phyloP scores from a whole-genome alignment of 1,140 invertebrate species.

The Saccostrea glomerata region DNA sequence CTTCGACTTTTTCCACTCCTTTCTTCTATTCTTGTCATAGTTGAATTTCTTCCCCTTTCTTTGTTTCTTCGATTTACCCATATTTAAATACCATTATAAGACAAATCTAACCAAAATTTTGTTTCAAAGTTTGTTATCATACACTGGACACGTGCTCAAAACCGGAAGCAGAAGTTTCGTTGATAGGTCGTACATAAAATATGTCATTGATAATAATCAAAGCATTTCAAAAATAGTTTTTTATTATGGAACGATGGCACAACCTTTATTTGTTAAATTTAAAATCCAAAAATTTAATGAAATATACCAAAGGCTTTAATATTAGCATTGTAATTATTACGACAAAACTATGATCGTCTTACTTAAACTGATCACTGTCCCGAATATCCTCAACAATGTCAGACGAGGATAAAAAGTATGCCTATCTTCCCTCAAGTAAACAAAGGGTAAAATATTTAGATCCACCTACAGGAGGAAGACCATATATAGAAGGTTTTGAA shows the following conservation, averaged over 20 bases:
- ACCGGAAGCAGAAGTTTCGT: neutral
- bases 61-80: slow-evolving; percentile 61
- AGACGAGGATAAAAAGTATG: neutral
- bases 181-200: too few relatives aligned
- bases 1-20: slow-evolving; percentile 64
- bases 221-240: too few relatives aligned
- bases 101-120: too few relatives aligned
- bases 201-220: too few relatives aligned
- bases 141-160: neutral
- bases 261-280: too few relatives aligned
- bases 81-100: slow-evolving; percentile 39
- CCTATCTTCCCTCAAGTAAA: neutral
- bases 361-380: neutral
- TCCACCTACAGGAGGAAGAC: neutral
- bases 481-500: neutral
- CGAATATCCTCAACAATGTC: slow-evolving; percentile 1
- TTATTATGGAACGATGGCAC: too few relatives aligned
- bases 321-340: neutral
- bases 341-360: neutral
- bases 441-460: neutral
- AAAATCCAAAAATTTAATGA: too few relatives aligned
- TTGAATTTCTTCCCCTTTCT: slow-evolving; percentile 62
- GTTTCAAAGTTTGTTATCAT: neutral
- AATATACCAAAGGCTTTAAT: too few relatives aligned
- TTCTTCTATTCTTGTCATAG: slow-evolving; percentile 65